Evolutionary conservation across 2,113 vertebrate genomes (phyloP).

Genomic region (Clinocottus analis): DNA sequence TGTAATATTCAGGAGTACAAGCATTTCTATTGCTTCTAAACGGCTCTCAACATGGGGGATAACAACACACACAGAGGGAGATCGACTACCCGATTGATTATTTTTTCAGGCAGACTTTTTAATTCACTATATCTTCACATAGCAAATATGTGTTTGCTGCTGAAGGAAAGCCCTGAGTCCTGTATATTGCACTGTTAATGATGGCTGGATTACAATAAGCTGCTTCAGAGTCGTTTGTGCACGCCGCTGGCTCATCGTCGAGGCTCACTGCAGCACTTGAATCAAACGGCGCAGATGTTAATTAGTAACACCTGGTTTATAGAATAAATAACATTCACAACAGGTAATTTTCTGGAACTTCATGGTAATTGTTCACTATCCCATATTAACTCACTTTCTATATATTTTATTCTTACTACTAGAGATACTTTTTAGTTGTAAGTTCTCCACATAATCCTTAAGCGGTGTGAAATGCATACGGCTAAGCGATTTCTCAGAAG

Average conservation of each 20-base stretch:
- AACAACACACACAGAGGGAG: neutral
- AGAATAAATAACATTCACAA: neutral
- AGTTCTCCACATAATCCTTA: neutral
- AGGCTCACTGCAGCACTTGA: neutral
- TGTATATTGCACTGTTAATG: neutral
- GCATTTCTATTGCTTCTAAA: neutral
- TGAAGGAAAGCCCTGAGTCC: neutral
- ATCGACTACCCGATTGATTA: neutral
- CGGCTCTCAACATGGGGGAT: neutral
- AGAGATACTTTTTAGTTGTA: neutral
- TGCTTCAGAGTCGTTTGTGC: neutral
- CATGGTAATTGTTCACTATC: neutral
- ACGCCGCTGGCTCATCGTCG: neutral
- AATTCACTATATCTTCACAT: neutral
- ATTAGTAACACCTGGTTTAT: neutral
- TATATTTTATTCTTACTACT: neutral
- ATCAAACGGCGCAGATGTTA: too few species aligned
- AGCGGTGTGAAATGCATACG: neutral
- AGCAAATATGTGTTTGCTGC: neutral
- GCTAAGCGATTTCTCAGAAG: neutral
- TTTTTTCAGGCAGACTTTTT: neutral
- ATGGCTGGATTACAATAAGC: neutral
- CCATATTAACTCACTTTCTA: neutral
- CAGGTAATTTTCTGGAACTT: neutral
- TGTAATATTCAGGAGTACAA: neutral